A percentile compares a stretch with the other conserved stretches of the same genome.
These are phyloP conservation scores for Lagopus leucura DNA, from an alignment of 2,113 vertebrate genomes.

Conservation along the genomic window DNA sequence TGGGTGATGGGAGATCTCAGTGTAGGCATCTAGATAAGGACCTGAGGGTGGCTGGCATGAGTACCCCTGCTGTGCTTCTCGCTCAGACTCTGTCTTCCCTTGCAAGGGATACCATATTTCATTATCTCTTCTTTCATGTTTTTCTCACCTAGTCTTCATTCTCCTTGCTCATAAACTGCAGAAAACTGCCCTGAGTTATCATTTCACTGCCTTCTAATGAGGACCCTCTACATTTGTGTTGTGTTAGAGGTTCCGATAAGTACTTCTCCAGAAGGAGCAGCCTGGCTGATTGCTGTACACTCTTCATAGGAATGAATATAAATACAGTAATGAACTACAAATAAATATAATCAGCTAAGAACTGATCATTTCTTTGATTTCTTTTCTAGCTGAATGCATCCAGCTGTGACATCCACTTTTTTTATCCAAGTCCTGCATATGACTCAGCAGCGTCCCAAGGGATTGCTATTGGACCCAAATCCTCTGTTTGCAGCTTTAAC, in stretches of 20 bases:
- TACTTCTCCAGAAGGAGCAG: not conserved
- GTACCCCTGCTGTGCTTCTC: not conserved
- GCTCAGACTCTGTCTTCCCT: rapidly evolving
- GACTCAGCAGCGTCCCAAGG: conserved; percentile 54
- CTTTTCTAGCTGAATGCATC: not conserved
- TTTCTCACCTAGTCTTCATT: not conserved
- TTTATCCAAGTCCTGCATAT: not conserved
- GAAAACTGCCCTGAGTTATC: not conserved
- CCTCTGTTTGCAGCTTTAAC: conserved; percentile 19
- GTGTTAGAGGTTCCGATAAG: not conserved
- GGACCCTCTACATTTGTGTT: not conserved
- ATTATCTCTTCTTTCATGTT: not conserved
- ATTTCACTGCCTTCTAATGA: rapidly evolving
- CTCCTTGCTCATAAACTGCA: not conserved
- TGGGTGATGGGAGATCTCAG: not conserved
- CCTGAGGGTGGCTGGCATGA: not conserved
- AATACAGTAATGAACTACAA: not conserved
- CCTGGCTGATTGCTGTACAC: not conserved
- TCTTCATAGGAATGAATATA: not conserved
- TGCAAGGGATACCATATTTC: rapidly evolving
- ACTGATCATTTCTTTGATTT: conserved; percentile 23
- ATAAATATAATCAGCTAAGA: conserved; percentile 11
- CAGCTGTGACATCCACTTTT: conserved; percentile 5
- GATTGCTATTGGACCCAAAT: conserved; percentile 26
- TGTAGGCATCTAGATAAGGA: not conserved